A percentile compares a stretch with the other conserved stretches of the same genome.
phyloP scores from a whole-genome alignment of 2,888 invertebrate species.

The Drosophila basisetae region DNA sequence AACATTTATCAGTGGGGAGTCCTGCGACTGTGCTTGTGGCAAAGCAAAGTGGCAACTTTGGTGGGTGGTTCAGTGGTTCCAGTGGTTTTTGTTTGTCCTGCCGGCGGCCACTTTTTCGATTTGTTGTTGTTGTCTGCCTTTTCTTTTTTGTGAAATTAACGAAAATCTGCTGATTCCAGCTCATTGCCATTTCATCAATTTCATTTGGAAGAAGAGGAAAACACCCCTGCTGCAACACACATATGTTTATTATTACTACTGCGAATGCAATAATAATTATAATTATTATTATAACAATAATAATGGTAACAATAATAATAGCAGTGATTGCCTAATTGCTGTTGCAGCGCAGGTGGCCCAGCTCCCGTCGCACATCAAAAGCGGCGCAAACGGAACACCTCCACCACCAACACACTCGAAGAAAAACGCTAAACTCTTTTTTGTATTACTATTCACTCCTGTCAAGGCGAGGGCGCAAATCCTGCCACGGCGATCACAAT shows the following conservation, averaged over 20 bases:
- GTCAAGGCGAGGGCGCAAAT: constrained; percentile 49
- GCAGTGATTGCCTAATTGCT: constrained; percentile 56
- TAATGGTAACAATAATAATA: constrained; percentile 26
- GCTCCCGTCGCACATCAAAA: constrained; percentile 67
- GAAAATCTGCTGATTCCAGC: constrained; percentile 86
- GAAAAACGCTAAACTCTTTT: constrained; percentile 32
- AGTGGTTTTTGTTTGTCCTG: constrained; percentile 31
- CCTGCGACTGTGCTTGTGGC: constrained; percentile 23
- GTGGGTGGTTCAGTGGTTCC: constrained; percentile 18
- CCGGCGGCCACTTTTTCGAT: constrained; percentile 41
- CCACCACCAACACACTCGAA: not conserved
- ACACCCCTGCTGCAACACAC: not conserved
- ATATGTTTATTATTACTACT: constrained; percentile 58
- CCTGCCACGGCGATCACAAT: constrained; percentile 53
- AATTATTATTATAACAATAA: constrained; percentile 28
- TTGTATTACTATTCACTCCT: not conserved
- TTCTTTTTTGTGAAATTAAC: constrained; percentile 75
- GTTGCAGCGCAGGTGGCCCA: constrained; percentile 74
- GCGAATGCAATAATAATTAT: constrained; percentile 53
- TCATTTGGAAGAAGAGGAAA: constrained; percentile 72
- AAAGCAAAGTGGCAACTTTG: constrained; percentile 44
- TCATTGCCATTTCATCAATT: constrained; percentile 85
- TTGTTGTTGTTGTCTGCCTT: constrained; percentile 35
- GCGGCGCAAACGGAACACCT: constrained; percentile 39
- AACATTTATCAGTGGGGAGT: constrained; percentile 15